Evolutionary conservation across 2,113 vertebrate genomes (phyloP), one percentile per base, ranked within the genome.

Genomic region (Ranitomeya variabilis): DNA sequence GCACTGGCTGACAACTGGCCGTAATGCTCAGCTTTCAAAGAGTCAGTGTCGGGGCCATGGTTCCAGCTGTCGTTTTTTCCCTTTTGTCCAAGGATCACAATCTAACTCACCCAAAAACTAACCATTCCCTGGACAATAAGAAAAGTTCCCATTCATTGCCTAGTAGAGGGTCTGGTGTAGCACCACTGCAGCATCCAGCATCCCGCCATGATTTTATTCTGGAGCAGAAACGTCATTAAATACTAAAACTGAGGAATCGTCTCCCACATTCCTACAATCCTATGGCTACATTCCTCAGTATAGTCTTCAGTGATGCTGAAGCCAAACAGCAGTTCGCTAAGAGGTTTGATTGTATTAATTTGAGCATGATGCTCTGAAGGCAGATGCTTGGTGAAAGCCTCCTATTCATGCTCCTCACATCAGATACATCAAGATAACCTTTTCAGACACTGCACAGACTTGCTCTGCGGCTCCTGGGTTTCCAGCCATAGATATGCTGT

Each of bases 381-480:
- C 67, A 88, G 73, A 37, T 83, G 67, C 87, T 45, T 16, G 55
- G 57, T 76, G 80, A 87, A 73, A 71, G 77, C 76, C n/a, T 26
- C 15, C 77, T 87, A 80, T 87, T 87, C 86, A 80, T 69, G 71
- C 85, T 45, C 73, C 37, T 76, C 45, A 64, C 85, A 74, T 80
- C 51, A 31, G 23, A 57, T 80, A 69, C 51, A 71, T 80, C 51
- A 67, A 80, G 62, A 87, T 80, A 57, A 80, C 77, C 78, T 79
- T 87, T 57, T 37, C 16, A 80, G 45, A 57, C 86, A 87, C 78
- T 81, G 86, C 77, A 37, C 86, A 87, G 78, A 87, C 86, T 87
- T 87, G 86, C 64, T 80, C 62, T 77, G 52, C 45, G 9, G 69
- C 85, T 78, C 69, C 55, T 86, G 86, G 45, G n/a, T 80, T 37